Conservation (phyloP, 2,797 vertebrate genomes). For the Margarornis squamiger region DNA sequence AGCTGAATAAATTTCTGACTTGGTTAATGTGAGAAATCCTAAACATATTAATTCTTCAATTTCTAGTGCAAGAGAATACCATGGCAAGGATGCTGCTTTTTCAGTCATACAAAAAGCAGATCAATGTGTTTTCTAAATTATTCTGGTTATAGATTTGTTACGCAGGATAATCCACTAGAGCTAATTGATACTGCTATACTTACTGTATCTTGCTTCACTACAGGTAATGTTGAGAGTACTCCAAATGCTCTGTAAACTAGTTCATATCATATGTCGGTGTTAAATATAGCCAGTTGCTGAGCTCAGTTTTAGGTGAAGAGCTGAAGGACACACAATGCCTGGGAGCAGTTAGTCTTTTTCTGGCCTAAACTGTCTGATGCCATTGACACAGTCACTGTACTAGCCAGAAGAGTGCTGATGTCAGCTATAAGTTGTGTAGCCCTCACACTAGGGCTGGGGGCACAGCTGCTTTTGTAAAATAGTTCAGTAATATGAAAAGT, state of each 20-base stretch:
- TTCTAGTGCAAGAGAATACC: not conserved
- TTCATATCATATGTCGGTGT: not conserved
- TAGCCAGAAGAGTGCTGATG: not conserved
- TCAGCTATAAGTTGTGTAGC: not conserved
- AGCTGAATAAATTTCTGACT: not conserved
- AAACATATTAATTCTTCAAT: not conserved
- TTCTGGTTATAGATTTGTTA: not conserved
- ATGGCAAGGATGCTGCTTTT: not conserved
- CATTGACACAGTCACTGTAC: not conserved
- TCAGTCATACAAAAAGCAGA: not conserved
- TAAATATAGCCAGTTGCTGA: constrained; percentile 25
- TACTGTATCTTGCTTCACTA: not conserved
- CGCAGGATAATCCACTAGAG: not conserved
- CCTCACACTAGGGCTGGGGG: not conserved
- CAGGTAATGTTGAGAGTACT: not conserved
- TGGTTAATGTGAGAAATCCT: not conserved
- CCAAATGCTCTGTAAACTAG: not conserved
- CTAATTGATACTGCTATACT: not conserved
- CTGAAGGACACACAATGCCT: rapidly evolving
- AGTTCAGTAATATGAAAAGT: not conserved
- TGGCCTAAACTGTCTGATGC: not conserved
- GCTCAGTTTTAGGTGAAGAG: not conserved
- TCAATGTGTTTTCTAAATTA: not conserved
- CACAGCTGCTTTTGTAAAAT: not conserved
- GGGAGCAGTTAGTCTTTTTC: not conserved